A percentile compares a stretch with the other conserved stretches of the same genome.
Conservation (phyloP, 2,797 vertebrate species). For the Hypotaenidia philippensis region DNA sequence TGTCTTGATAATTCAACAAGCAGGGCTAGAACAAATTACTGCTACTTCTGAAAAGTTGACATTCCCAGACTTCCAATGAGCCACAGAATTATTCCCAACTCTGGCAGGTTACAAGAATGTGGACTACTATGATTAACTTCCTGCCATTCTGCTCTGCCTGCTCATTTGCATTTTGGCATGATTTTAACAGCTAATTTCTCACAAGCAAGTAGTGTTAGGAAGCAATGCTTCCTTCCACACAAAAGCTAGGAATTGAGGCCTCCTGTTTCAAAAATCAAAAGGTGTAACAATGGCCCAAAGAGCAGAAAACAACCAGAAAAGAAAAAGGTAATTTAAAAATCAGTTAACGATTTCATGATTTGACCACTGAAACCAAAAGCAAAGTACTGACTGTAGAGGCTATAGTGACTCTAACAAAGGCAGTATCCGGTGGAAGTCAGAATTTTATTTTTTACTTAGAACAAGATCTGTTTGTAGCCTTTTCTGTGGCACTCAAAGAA, state of each 20-base stretch:
- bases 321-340: background rate
- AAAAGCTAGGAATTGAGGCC: background rate
- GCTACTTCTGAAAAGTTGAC: background rate
- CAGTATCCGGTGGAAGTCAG: background rate
- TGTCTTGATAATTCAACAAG: background rate
- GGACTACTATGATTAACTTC: slow-evolving; percentile 35
- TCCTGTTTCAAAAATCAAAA: background rate
- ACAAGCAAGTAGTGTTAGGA: slow-evolving; percentile 38
- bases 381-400: background rate
- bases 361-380: background rate
- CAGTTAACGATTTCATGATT: background rate
- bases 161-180: slow-evolving; percentile 62
- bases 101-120: background rate
- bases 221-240: slow-evolving; percentile 8
- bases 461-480: background rate
- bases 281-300: background rate
- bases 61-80: background rate
- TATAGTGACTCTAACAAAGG: background rate
- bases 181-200: slow-evolving; percentile 55
- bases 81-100: slow-evolving; percentile 3
- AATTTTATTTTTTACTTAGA: background rate
- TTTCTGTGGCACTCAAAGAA: background rate
- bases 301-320: background rate
- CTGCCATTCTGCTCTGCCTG: slow-evolving; percentile 20
- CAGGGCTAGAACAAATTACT: background rate